Conservation (phyloP, 2,797 vertebrate species). For the Falco columbarius region DNA sequence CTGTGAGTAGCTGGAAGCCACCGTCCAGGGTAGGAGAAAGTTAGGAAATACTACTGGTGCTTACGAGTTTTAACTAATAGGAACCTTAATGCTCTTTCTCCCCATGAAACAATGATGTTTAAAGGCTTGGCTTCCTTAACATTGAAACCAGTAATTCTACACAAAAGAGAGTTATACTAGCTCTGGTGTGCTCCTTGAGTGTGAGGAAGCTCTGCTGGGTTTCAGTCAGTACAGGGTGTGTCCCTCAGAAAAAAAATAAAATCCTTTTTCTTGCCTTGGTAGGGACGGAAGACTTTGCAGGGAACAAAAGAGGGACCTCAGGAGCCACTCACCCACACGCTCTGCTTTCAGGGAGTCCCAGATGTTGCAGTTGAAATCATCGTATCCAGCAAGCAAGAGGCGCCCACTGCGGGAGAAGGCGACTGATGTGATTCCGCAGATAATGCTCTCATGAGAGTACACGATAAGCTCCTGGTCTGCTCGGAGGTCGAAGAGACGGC, state of each 20-base stretch:
- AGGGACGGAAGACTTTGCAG: background rate
- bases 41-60: background rate
- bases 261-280: background rate
- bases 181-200: background rate
- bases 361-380: conserved; percentile 98
- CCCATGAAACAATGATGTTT: background rate
- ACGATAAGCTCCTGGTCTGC: conserved; percentile 94
- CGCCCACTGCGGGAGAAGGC: conserved; percentile 92
- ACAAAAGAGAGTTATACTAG: background rate
- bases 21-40: background rate
- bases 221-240: background rate
- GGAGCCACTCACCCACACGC: conserved; percentile 86
- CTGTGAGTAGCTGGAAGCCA: background rate
- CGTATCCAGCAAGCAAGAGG: conserved; percentile 92
- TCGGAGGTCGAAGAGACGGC: conserved; percentile 92
- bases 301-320: background rate
- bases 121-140: background rate
- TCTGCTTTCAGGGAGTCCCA: conserved; percentile 94
- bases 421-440: conserved; percentile 95
- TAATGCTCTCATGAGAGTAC: conserved; percentile 93
- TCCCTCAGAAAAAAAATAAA: background rate
- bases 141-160: background rate
- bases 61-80: background rate
- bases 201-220: fast-evolving
- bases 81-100: background rate